These are phyloP conservation scores for Huso huso DNA, from an alignment of 2,797 vertebrate species.

Conservation along the genomic window DNA sequence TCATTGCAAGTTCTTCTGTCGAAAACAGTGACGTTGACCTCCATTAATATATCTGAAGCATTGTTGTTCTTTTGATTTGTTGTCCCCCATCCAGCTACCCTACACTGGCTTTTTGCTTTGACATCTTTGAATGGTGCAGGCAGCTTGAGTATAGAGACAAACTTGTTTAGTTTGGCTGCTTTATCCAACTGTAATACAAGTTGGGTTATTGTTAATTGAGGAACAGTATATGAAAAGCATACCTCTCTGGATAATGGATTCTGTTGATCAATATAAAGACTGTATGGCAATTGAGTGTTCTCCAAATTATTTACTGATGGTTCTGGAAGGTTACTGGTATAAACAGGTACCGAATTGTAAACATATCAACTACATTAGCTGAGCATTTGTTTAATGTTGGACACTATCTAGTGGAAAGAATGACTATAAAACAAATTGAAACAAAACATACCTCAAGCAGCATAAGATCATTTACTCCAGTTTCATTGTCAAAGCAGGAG, in stretches of 20 bases:
- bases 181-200: slow-evolving; percentile 3
- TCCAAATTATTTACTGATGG: no score
- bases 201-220: not conserved
- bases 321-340: no score
- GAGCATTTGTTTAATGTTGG: no score
- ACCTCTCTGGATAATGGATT: not conserved
- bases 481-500: not conserved
- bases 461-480: slow-evolving; percentile 30
- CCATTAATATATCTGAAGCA: not conserved
- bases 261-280: no score
- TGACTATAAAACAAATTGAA: not conserved
- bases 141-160: not conserved
- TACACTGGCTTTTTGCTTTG: not conserved
- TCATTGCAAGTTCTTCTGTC: slow-evolving; percentile 2
- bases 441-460: slow-evolving; percentile 34
- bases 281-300: no score
- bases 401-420: not conserved
- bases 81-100: not conserved
- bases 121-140: slow-evolving; percentile 1
- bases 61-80: rapidly evolving
- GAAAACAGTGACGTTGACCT: slow-evolving; percentile 10
- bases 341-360: no score
- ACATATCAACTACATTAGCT: no score
- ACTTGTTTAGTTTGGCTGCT: slow-evolving; percentile 1
- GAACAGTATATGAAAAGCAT: not conserved